A percentile compares a stretch with the other conserved stretches of the same genome.
Conservation (phyloP, 1,140 invertebrate species). For the Diabrotica undecimpunctata region DNA sequence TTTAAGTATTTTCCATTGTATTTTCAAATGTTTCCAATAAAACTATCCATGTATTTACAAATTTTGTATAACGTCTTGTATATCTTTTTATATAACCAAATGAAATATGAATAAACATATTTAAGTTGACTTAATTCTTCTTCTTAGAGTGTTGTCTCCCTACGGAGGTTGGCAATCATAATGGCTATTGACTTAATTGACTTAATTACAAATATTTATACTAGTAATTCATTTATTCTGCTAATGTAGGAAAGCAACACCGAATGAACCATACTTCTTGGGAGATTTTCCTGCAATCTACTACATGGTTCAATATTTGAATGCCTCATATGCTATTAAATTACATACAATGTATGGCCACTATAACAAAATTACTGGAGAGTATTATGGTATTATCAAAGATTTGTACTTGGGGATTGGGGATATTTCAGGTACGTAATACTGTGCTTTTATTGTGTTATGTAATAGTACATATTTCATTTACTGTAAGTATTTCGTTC, state of each 20-base stretch:
- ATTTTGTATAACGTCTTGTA: too few relatives aligned
- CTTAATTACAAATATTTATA: too few relatives aligned
- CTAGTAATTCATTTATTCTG: slow-evolving; percentile 15
- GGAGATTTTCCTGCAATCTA: slow-evolving; percentile 23
- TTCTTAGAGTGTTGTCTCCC: too few relatives aligned
- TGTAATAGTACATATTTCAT: slow-evolving; percentile 10
- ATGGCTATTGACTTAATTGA: too few relatives aligned
- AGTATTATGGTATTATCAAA: slow-evolving; percentile 25
- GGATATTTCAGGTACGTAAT: slow-evolving; percentile 25
- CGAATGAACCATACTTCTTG: slow-evolving; percentile 9
- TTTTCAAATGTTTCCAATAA: too few relatives aligned
- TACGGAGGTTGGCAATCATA: too few relatives aligned
- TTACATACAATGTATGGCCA: slow-evolving; percentile 27
- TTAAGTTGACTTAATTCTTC: too few relatives aligned
- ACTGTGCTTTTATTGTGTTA: background rate
- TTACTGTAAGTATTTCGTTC: background rate
- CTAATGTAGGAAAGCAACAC: slow-evolving; percentile 13
- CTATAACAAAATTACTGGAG: slow-evolving; percentile 23
- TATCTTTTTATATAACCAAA: too few relatives aligned
- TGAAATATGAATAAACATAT: too few relatives aligned
- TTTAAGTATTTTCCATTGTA: too few relatives aligned
- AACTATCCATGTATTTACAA: too few relatives aligned
- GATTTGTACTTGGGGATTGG: slow-evolving; percentile 20
- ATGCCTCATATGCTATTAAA: slow-evolving; percentile 23
- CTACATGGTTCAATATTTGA: slow-evolving; percentile 23